Conservation (phyloP, 2,888 invertebrate genomes). For the Lochmaea crataegi region DNA sequence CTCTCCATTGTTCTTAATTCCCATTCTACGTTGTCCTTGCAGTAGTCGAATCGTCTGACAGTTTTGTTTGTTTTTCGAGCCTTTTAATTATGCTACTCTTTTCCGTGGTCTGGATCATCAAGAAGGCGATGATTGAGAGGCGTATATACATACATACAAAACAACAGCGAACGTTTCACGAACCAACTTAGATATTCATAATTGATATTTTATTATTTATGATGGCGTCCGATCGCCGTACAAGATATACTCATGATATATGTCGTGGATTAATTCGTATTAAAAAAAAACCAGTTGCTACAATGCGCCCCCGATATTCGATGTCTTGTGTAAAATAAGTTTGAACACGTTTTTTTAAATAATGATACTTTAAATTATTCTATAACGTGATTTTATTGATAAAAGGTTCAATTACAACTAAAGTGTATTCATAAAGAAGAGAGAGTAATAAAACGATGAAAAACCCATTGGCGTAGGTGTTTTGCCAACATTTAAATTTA, state of each 20-base stretch:
- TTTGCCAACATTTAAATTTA: no score
- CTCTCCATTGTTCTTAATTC: conserved; percentile 6
- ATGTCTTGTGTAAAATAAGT: not conserved
- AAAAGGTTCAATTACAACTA: no score
- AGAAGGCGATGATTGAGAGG: conserved; percentile 57
- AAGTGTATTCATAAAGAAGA: no score
- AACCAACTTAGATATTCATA: conserved; percentile 62
- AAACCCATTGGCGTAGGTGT: no score
- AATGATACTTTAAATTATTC: not conserved
- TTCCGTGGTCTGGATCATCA: conserved; percentile 36
- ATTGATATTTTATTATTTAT: conserved; percentile 63
- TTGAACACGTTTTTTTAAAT: not conserved
- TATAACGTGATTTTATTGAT: no score
- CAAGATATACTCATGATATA: conserved; percentile 48
- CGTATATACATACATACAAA: conserved; percentile 44
- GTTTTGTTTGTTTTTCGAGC: conserved; percentile 24
- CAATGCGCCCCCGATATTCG: conserved; percentile 1
- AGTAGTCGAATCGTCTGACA: conserved; percentile 18
- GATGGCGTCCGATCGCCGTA: conserved; percentile 53
- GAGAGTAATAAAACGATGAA: no score
- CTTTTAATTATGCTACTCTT: conserved; percentile 33
- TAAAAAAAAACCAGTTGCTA: conserved; percentile 15
- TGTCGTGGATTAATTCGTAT: conserved; percentile 19
- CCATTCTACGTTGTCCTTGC: not conserved
- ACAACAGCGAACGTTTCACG: conserved; percentile 50